Conservation (phyloP, 2,888 invertebrate genomes). For the Hydriomena furcata region DNA sequence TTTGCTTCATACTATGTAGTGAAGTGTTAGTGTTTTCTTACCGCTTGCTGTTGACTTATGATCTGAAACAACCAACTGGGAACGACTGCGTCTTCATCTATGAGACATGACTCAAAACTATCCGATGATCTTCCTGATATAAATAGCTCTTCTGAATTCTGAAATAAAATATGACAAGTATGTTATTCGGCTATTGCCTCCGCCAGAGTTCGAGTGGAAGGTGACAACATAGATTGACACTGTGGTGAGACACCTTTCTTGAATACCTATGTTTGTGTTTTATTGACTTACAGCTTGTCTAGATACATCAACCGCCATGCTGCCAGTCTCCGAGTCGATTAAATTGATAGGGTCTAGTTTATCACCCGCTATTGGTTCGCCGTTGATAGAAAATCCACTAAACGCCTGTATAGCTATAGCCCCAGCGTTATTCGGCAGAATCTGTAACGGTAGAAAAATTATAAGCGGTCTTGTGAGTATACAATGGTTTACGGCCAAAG, state of each 20-base stretch:
- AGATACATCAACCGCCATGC: conserved; percentile 45
- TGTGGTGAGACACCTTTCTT: no score
- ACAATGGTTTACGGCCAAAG: no score
- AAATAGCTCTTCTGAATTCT: conserved; percentile 72
- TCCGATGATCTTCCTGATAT: conserved; percentile 66
- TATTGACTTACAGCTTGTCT: conserved; percentile 58
- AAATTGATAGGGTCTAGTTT: conserved; percentile 58
- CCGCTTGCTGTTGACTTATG: conserved; percentile 64
- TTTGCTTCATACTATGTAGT: no score
- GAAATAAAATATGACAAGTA: conserved; percentile 1
- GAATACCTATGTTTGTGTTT: no score
- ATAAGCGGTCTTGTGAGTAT: no score
- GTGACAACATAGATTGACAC: background rate
- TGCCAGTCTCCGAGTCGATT: conserved; percentile 71
- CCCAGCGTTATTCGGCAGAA: conserved; percentile 49
- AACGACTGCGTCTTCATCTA: conserved; percentile 65
- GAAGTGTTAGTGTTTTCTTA: conserved; percentile 34
- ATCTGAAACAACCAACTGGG: conserved; percentile 73
- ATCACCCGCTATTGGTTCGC: conserved; percentile 53
- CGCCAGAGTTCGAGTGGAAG: background rate
- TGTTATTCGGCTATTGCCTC: no score
- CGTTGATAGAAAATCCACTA: conserved; percentile 67
- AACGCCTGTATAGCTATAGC: conserved; percentile 59
- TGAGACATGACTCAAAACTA: conserved; percentile 61
- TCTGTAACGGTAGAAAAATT: background rate